Base-by-base conservation (phyloP, 2,888 invertebrate species). In the Dasypogon diadema region DNA sequence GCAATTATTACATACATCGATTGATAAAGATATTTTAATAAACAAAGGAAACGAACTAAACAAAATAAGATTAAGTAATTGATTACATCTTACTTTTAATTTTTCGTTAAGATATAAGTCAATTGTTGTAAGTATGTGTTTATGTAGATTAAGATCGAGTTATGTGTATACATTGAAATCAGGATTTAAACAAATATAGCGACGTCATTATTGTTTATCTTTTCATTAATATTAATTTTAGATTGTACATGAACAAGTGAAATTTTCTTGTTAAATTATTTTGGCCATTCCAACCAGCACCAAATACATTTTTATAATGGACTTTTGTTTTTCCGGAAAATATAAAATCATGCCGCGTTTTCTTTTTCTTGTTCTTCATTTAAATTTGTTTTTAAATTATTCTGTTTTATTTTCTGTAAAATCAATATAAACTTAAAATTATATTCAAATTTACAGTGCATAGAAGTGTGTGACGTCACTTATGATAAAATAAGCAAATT, bases 251-350 rank as follows among this genome's bases (percentile, higher is more conserved):
- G 48, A 22, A 65, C 34, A 26, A 14, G 37, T 68, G 22, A 68
- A 6, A 48, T 68, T 70, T 46, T 22, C 48, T 46, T 65, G 46
- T 65, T 65, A 42, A 70, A 54, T 18, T 58, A 58, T 46, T 18
- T 74, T 60, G 58, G 58, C 74, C 74, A 74, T 74, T 74, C 60
- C 74, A 74, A 74, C 74, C 74, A 58, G 48, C 74, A 74, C 60
- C 58, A 74, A 48, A 58, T 46, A 56, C 22, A 73, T 30, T 21
- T 54, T 24, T 22, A 73, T 21, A 73, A 30, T 70, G 18, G 48
- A 70, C 51, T 18, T 54, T 24, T 37, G 48, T 68, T 68, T 46
- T n/a, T n/a, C n/a, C n/a, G n/a, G n/a, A n/a, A n/a, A 48, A 14
- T 48, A 3, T 42, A 48, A 22, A 48, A 65, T 26, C 48, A 68